A percentile compares a stretch with the other conserved stretches of the same genome.
phyloP scores from a whole-genome alignment of 2,797 vertebrate species.

The Sciurus carolinensis region DNA sequence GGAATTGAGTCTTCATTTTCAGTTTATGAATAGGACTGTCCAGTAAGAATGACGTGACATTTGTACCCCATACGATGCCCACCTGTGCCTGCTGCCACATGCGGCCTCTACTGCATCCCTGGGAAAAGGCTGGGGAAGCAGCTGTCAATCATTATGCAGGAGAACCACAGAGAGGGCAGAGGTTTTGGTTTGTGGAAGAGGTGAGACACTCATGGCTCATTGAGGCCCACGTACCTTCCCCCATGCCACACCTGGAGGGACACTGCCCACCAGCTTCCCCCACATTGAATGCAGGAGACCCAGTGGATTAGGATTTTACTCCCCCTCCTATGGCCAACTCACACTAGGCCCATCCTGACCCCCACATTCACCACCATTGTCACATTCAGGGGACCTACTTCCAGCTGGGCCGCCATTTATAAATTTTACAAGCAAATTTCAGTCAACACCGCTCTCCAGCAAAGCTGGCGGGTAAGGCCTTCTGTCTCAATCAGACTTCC shows the following conservation, averaged over 20 bases:
- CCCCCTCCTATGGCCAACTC: accelerated
- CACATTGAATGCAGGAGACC: background rate
- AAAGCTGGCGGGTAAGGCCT: background rate
- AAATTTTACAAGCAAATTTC: background rate
- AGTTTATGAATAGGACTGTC: background rate
- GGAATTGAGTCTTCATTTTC: background rate
- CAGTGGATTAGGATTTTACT: background rate
- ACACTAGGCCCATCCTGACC: background rate
- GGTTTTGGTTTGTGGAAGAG: background rate
- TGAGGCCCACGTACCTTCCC: background rate
- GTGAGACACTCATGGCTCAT: no score
- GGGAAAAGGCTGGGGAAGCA: background rate
- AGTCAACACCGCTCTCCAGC: background rate
- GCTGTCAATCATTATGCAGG: background rate
- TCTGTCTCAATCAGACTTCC: constrained; percentile 64
- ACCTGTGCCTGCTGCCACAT: background rate
- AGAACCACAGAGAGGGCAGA: background rate
- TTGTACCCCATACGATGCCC: background rate
- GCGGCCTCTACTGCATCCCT: background rate
- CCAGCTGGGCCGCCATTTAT: accelerated
- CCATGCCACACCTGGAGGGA: background rate
- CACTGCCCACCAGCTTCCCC: background rate
- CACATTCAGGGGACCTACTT: background rate
- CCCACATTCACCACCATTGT: accelerated
- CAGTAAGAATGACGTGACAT: background rate